Evolutionary conservation across 2,888 invertebrate species (phyloP).

Genomic region (Drosophila melanosoma): DNA sequence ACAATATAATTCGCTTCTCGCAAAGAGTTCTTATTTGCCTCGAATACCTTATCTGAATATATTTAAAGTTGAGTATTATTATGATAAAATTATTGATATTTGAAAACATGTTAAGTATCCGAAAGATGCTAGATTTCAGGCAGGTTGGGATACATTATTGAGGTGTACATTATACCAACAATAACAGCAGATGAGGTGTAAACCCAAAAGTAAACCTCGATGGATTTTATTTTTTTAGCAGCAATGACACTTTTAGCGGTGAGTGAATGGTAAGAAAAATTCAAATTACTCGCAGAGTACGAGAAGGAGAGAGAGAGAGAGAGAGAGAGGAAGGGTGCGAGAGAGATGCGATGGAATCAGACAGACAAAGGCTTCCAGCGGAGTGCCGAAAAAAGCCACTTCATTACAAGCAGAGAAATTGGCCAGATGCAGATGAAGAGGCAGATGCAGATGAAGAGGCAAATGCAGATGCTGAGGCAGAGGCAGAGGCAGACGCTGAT

Average conservation of each 20-base stretch:
- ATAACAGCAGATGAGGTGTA: background rate
- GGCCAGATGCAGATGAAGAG: slow-evolving; percentile 35
- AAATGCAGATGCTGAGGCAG: background rate
- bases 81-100: background rate
- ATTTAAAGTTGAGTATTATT: background rate
- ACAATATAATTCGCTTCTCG: background rate
- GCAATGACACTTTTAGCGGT: background rate
- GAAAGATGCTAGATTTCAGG: background rate
- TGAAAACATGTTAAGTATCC: background rate
- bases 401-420: slow-evolving; percentile 33
- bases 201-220: background rate
- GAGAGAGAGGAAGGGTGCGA: background rate
- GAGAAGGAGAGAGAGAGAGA: background rate
- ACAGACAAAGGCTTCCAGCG: slow-evolving; percentile 41
- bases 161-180: background rate
- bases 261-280: slow-evolving; percentile 11
- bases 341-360: slow-evolving; percentile 32
- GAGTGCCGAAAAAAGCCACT: slow-evolving; percentile 50
- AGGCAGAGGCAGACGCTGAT: background rate
- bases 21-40: background rate
- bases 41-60: background rate
- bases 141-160: background rate
- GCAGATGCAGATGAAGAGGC: background rate
- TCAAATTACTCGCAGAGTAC: slow-evolving; percentile 27
- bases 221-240: slow-evolving; percentile 1